phyloP scores from a whole-genome alignment of 1,140 invertebrate genomes.

The Drosophila ficusphila region DNA sequence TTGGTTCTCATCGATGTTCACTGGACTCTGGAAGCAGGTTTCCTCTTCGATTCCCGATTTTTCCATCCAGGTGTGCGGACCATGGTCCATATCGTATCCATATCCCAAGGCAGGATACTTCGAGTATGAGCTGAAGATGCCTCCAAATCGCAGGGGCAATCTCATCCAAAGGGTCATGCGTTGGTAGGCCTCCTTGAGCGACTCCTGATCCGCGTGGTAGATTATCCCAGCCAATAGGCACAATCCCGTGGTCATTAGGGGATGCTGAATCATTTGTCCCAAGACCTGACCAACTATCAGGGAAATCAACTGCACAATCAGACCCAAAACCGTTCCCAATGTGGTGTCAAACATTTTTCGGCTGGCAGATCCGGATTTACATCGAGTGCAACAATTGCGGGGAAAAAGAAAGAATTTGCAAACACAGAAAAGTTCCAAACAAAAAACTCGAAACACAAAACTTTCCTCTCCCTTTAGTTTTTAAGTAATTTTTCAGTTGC shows the following conservation, averaged over 20 bases:
- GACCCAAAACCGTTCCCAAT: constrained; percentile 37
- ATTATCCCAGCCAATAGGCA: constrained; percentile 33
- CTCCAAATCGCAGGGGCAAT: not conserved
- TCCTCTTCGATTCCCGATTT: not conserved
- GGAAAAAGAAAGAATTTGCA: not conserved
- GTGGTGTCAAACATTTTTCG: constrained; percentile 62
- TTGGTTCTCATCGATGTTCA: constrained; percentile 83
- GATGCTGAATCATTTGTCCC: constrained; percentile 47
- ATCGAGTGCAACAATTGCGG: not conserved
- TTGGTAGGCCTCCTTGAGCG: constrained; percentile 18
- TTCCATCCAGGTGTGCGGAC: constrained; percentile 83
- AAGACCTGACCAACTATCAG: constrained; percentile 39
- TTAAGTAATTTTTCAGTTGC: constrained; percentile 1
- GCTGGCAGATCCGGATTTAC: not conserved
- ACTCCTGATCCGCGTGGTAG: constrained; percentile 36
- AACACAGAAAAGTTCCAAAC: constrained; percentile 22
- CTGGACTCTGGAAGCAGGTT: constrained; percentile 74
- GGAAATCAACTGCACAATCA: constrained; percentile 30
- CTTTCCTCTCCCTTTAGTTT: constrained; percentile 3
- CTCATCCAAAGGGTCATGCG: not conserved
- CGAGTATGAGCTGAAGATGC: not conserved
- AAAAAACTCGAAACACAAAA: constrained; percentile 10
- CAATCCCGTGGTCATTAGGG: constrained; percentile 35
- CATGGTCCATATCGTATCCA: constrained; percentile 45
- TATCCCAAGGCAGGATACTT: not conserved